A percentile compares a stretch with the other conserved stretches of the same genome.
Conservation (phyloP, 2,113 vertebrate species). For the Hepsetus odoe region DNA sequence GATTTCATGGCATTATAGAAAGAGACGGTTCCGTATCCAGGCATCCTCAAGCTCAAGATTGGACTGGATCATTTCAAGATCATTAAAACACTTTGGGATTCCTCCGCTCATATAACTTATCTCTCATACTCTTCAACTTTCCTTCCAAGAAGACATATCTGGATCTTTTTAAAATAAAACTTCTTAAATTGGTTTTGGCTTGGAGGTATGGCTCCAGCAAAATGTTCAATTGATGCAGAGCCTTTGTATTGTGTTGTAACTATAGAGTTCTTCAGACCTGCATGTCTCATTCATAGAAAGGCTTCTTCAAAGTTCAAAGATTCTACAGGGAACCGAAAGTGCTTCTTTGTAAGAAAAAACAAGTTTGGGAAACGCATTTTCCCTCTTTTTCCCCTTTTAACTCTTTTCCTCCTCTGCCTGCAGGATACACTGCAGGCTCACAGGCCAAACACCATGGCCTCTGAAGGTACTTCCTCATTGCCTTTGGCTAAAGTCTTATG, state of each 20-base stretch:
- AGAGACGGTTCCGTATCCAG: neutral
- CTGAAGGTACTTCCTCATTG: neutral
- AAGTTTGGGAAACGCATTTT: neutral
- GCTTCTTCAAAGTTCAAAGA: neutral
- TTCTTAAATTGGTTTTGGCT: neutral
- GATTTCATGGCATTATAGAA: neutral
- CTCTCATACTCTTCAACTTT: neutral
- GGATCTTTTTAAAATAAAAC: neutral
- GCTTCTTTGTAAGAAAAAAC: neutral
- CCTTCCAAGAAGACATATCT: neutral
- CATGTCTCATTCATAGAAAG: neutral
- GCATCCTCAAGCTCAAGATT: neutral
- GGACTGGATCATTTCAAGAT: neutral
- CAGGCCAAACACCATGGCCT: neutral
- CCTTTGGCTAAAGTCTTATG: neutral
- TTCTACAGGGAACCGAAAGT: no score
- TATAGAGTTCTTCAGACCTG: neutral
- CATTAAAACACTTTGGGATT: neutral
- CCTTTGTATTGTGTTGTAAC: no score
- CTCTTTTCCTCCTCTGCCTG: slow-evolving; percentile 26
- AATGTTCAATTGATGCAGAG: no score
- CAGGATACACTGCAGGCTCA: neutral
- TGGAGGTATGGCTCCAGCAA: neutral
- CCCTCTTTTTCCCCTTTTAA: neutral
- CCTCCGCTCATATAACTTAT: neutral